Base-by-base conservation (phyloP, 2,888 invertebrate species). In the Tenthredo amoena region DNA sequence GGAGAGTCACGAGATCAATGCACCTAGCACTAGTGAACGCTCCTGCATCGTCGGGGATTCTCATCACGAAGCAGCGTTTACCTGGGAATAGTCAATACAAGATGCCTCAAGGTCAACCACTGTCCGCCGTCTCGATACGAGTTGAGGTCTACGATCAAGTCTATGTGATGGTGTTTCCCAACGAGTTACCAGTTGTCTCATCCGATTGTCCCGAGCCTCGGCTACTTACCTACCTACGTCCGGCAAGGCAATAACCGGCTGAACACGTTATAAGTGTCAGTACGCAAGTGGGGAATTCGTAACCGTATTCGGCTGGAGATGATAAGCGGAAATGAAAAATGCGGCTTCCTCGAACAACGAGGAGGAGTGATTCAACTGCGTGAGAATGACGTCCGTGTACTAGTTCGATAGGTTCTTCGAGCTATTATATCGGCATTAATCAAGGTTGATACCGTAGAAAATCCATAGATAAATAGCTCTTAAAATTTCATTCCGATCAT, bases 71-170 rank as follows among this genome's bases (percentile, higher is more conserved):
- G 71, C 47, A 47, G 50, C 83, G 83, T 83, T 83, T 83, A 83
- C 83, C 83, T 83, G 68, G 40, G 85, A 85, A 82, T 85, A 71
- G 85, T 82, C 85, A 68, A 85, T 82, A 85, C 65, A 50, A 65
- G 82, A 81, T 47, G 43, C 62, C 71, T 79, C 85, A 85, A 85
- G 85, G 85, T 81, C 65, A 43, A 79, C 85, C 81, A 40, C 82
- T 85, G 71, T 83, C 83, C 83, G 47, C 47, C 34, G 68, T 18
- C 55, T 77, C 77, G 31, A 55, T 50, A n/a, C 50, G 47, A 50
- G 77, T 68, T 68, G n/a, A 34, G 77, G 77, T 77, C 77, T 77
- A 77, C 50, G 77, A 77, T 77, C 55, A 34, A 77, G 81, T 62
- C 58, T 81, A 50, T 21, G 21, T 26, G 31, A 37, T 62, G 81